These are phyloP conservation scores for Rallus crepitans DNA, from an alignment of 2,797 vertebrate genomes.

Conservation along the genomic window DNA sequence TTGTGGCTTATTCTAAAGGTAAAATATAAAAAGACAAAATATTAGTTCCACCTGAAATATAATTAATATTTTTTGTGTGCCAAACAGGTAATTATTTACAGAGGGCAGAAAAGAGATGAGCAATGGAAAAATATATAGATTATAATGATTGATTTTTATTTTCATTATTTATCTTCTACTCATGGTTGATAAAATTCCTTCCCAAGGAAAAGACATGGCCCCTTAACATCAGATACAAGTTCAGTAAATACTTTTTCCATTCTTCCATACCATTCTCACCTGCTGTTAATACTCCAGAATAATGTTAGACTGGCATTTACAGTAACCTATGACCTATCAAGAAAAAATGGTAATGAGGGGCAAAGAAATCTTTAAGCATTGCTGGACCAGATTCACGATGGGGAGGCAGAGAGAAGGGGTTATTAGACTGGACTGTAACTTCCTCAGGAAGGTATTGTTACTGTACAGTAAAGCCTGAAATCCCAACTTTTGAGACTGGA, in stretches of 20 bases:
- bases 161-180: background rate
- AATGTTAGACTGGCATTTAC: background rate
- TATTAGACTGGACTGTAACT: background rate
- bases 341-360: background rate
- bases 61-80: background rate
- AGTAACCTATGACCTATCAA: background rate
- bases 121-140: background rate
- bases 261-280: background rate
- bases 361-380: background rate
- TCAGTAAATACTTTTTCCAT: background rate
- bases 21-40: background rate
- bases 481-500: rapidly evolving
- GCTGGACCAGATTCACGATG: background rate
- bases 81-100: background rate
- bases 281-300: background rate
- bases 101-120: background rate
- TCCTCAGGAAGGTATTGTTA: background rate
- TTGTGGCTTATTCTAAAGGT: background rate
- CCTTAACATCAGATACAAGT: background rate
- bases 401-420: background rate
- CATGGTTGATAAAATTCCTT: background rate
- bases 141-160: background rate
- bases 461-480: background rate
- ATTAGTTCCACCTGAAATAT: background rate
- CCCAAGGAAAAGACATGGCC: background rate